A percentile compares a stretch with the other conserved stretches of the same genome.
Conservation (phyloP, 1,140 invertebrate species). For the Drosophila sproati region DNA sequence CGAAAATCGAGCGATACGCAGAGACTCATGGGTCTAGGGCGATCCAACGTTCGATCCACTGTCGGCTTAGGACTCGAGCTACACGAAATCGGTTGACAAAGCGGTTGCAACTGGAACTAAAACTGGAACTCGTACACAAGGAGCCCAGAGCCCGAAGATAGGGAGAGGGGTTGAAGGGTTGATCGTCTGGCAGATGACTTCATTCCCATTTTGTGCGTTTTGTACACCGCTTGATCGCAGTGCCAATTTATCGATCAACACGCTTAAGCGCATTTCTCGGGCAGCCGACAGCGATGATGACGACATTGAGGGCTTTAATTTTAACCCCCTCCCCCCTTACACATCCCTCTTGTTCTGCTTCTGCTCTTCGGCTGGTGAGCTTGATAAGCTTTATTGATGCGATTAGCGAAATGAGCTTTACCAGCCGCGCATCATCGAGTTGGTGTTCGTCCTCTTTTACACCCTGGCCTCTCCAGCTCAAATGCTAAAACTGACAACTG, state of each 20-base stretch:
- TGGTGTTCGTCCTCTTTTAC: neutral
- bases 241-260: slow-evolving; percentile 82
- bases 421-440: slow-evolving; percentile 39
- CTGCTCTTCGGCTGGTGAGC: slow-evolving; percentile 42
- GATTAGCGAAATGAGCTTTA: slow-evolving; percentile 81
- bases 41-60: slow-evolving; percentile 52
- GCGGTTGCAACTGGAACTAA: slow-evolving; percentile 54
- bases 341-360: neutral
- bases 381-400: slow-evolving; percentile 82
- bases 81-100: slow-evolving; percentile 79
- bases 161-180: slow-evolving; percentile 1
- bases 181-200: slow-evolving; percentile 65
- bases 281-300: slow-evolving; percentile 36
- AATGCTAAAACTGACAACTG: slow-evolving; percentile 68
- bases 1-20: slow-evolving; percentile 8
- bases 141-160: too few species aligned
- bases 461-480: neutral
- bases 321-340: slow-evolving; percentile 9
- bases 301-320: slow-evolving; percentile 69
- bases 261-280: slow-evolving; percentile 77
- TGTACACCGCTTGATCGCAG: slow-evolving; percentile 45
- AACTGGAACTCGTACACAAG: slow-evolving; percentile 23
- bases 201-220: slow-evolving; percentile 76
- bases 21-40: slow-evolving; percentile 61
- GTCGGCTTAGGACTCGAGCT: slow-evolving; percentile 74